A percentile compares a stretch with the other conserved stretches of the same genome.
Conservation (phyloP, 2,113 vertebrate genomes). For the Mola mola region DNA sequence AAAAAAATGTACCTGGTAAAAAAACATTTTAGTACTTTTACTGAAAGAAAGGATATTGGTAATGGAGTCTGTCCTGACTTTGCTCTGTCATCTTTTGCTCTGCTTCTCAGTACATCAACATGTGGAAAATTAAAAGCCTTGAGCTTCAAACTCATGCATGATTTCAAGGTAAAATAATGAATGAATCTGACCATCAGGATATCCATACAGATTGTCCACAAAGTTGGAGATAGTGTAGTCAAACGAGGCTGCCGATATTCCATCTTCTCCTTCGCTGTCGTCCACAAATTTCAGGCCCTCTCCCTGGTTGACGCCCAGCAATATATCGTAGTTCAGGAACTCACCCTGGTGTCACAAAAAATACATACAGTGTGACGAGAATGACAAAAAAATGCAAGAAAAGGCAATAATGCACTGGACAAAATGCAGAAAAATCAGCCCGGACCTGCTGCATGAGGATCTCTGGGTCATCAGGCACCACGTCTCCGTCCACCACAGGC, state of each 20-base stretch:
- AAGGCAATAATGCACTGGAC: not conserved
- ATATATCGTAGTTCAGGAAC: conserved; percentile 97
- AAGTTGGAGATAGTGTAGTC: conserved; percentile 98
- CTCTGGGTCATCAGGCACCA: conserved; percentile 95
- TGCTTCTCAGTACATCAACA: too few species aligned
- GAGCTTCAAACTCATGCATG: too few species aligned
- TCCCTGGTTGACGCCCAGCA: conserved; percentile 95
- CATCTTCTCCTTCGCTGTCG: conserved; percentile 94
- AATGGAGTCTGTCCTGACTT: too few species aligned
- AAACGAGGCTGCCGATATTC: conserved; percentile 92
- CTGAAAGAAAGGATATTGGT: too few species aligned
- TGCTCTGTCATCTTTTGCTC: too few species aligned
- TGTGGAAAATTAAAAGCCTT: too few species aligned
- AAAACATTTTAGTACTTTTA: too few species aligned
- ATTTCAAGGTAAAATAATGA: not conserved
- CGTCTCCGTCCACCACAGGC: conserved; percentile 94
- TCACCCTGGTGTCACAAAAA: conserved; percentile 82
- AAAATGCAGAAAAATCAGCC: not conserved
- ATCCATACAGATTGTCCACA: conserved; percentile 95
- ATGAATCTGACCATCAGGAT: conserved; percentile 85
- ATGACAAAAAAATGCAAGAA: not conserved
- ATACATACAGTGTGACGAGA: conserved; percentile 21
- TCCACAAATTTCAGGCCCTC: conserved; percentile 96
- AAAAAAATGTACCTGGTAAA: too few species aligned
- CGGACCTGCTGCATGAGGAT: conserved; percentile 94